Evolutionary conservation across 2,888 invertebrate species (phyloP).

Genomic region (Nebria salina): DNA sequence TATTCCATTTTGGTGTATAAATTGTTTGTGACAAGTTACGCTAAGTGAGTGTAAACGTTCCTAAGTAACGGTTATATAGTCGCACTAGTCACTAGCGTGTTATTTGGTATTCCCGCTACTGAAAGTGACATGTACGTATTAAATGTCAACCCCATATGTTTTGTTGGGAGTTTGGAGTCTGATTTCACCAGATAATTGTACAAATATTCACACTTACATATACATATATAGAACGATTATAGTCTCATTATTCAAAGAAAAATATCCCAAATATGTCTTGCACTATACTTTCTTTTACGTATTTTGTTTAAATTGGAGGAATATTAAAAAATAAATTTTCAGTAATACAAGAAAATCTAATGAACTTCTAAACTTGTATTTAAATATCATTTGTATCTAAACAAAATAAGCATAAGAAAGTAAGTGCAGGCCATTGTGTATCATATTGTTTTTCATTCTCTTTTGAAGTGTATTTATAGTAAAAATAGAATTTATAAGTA

Average conservation of each 20-base stretch:
- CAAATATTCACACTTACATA: not conserved
- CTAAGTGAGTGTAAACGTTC: not conserved
- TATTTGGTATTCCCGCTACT: not conserved
- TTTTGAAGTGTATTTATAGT: no score
- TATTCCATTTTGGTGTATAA: not conserved
- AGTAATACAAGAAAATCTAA: no score
- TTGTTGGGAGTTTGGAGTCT: not conserved
- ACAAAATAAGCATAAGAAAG: no score
- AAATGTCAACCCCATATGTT: constrained; percentile 1
- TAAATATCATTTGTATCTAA: no score
- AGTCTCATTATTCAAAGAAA: not conserved
- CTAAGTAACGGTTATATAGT: not conserved
- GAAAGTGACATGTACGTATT: not conserved
- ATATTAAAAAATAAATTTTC: no score
- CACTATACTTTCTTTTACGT: no score
- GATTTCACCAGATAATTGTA: not conserved
- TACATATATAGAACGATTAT: not conserved
- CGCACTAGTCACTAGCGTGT: not conserved
- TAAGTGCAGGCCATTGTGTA: no score
- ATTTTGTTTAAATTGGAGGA: no score
- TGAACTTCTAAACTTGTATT: no score
- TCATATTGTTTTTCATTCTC: no score
- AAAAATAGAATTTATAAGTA: no score
- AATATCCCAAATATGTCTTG: no score
- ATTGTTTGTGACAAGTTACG: not conserved